Percentiles rank a stretch among this genome's conserved stretches.
These are phyloP conservation scores for Bimastos eiseni DNA, from an alignment of 2,888 invertebrate species.

Conservation along the genomic window DNA sequence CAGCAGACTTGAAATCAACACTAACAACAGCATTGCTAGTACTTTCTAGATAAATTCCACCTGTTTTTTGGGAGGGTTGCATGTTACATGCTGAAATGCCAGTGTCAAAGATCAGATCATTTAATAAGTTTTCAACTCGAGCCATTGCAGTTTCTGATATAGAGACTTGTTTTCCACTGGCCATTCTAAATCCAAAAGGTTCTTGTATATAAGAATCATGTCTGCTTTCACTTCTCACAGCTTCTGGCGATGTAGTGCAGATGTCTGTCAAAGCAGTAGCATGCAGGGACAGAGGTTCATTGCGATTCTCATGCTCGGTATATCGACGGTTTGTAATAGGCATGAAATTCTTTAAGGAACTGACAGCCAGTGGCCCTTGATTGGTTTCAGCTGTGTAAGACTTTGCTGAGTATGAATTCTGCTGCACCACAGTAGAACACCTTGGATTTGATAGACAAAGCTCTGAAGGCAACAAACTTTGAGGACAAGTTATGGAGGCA, in stretches of 20 bases:
- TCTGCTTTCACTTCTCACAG: neutral
- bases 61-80: neutral
- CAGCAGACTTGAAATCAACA: constrained; percentile 8
- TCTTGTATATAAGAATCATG: neutral
- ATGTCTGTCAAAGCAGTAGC: neutral
- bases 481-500: neutral
- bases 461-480: neutral
- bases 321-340: neutral
- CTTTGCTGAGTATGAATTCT: neutral
- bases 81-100: neutral
- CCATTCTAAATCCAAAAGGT: neutral
- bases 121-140: neutral
- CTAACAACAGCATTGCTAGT: neutral
- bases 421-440: neutral
- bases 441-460: neutral
- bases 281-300: neutral
- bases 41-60: neutral
- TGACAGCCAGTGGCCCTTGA: neutral
- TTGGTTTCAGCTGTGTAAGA: neutral
- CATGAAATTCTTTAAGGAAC: neutral
- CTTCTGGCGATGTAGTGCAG: neutral
- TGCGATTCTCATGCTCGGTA: neutral
- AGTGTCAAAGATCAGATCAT: neutral
- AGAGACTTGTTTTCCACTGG: neutral
- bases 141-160: neutral